These are phyloP conservation scores for Distichodus sexfasciatus DNA, from an alignment of 2,797 vertebrate genomes.

Conservation along the genomic window DNA sequence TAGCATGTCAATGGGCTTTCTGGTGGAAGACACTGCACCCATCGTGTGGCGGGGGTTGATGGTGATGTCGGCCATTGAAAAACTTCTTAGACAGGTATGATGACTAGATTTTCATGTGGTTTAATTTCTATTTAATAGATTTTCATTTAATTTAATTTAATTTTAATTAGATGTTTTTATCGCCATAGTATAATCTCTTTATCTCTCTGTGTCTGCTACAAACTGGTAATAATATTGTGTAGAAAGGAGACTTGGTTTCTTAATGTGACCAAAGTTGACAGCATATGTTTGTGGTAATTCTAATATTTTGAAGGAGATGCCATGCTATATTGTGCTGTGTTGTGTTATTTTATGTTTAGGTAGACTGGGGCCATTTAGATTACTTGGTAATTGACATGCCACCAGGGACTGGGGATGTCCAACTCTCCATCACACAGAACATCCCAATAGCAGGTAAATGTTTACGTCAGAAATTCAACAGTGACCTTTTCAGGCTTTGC, in stretches of 20 bases:
- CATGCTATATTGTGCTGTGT: not conserved
- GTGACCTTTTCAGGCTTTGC: not conserved
- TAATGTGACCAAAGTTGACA: too few species aligned
- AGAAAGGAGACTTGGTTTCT: too few species aligned
- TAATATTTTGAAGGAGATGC: too few species aligned
- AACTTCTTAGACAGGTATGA: constrained; percentile 87
- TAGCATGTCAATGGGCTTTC: constrained; percentile 98
- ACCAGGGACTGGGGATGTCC: constrained; percentile 95
- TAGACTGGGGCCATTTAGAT: constrained; percentile 91
- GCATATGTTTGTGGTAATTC: too few species aligned
- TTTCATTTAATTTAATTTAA: not conserved
- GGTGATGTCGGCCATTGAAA: constrained; percentile 97
- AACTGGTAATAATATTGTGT: too few species aligned
- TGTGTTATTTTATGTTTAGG: constrained; percentile 68
- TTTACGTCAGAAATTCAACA: not conserved
- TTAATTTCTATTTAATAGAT: not conserved
- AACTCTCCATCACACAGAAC: constrained; percentile 92
- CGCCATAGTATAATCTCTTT: too few species aligned
- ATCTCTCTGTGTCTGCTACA: not conserved
- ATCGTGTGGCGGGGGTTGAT: constrained; percentile 95
- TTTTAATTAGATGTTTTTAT: not conserved
- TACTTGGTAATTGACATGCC: constrained; percentile 97
- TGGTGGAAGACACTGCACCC: constrained; percentile 86
- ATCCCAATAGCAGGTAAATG: constrained; percentile 85
- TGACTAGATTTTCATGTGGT: not conserved